Percentiles rank a stretch among this genome's conserved stretches.
These are phyloP conservation scores for Solea solea DNA, from an alignment of 2,113 vertebrate species.

Conservation along the genomic window DNA sequence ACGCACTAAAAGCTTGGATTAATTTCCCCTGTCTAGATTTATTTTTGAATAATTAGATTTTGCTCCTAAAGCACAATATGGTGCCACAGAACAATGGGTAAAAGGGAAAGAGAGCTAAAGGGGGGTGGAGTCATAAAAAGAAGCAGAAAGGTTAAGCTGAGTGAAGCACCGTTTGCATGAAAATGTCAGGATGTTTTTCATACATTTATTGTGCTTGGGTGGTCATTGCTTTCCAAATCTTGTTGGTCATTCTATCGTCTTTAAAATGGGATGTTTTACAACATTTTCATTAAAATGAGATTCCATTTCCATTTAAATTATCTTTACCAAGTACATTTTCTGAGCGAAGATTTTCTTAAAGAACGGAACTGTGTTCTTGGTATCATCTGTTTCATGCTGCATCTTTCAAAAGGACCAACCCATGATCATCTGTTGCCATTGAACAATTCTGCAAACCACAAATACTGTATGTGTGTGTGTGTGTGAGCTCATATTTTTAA, in stretches of 20 bases:
- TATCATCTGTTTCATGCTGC: no score
- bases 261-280: conserved; percentile 8
- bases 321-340: no score
- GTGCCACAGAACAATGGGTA: conserved; percentile 26
- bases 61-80: conserved; percentile 56
- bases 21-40: conserved; percentile 53
- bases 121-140: conserved; percentile 15
- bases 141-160: conserved; percentile 38
- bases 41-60: conserved; percentile 64
- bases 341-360: no score
- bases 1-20: conserved; percentile 59
- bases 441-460: no score
- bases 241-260: conserved; percentile 12
- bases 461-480: no score
- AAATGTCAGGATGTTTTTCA: conserved; percentile 49
- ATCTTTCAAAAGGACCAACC: no score
- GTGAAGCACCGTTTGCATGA: conserved; percentile 24
- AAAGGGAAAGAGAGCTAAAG: conserved; percentile 10
- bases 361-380: no score
- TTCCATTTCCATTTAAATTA: not conserved
- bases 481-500: no score
- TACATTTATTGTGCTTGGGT: conserved; percentile 13
- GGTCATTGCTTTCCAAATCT: conserved; percentile 15
- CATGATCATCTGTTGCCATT: no score
- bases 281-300: conserved; percentile 6